phyloP scores from a whole-genome alignment of 2,113 vertebrate genomes.

The Amazona guildingii region DNA sequence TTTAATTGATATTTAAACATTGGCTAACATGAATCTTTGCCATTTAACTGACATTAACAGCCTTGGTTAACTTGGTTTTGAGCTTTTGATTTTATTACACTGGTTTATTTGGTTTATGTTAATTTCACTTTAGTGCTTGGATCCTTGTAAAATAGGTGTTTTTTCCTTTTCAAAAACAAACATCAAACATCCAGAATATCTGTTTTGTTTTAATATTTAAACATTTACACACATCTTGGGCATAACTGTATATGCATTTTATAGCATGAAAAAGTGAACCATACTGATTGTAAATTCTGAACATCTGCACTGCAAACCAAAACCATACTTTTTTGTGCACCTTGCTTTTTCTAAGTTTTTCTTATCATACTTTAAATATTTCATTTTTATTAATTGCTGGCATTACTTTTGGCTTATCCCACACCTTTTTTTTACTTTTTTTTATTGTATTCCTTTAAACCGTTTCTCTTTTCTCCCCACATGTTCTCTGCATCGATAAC shows the following conservation, averaged over 20 bases:
- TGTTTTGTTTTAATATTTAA: conserved; percentile 70
- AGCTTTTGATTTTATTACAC: conserved; percentile 61
- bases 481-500: neutral
- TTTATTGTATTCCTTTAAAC: neutral
- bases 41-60: conserved; percentile 62
- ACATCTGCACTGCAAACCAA: conserved; percentile 50
- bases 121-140: conserved; percentile 58
- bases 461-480: neutral
- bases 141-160: conserved; percentile 32
- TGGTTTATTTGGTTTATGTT: conserved; percentile 67
- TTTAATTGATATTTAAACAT: conserved; percentile 67
- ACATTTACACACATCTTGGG: conserved; percentile 46
- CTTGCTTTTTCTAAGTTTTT: conserved; percentile 41
- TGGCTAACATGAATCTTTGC: conserved; percentile 50
- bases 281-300: conserved; percentile 67
- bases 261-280: conserved; percentile 50
- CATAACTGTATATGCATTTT: conserved; percentile 62
- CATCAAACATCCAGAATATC: conserved; percentile 37
- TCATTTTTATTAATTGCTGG: neutral
- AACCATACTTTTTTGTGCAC: conserved; percentile 30
- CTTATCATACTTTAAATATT: neutral
- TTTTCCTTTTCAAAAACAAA: conserved; percentile 39
- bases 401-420: neutral
- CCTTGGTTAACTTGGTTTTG: conserved; percentile 58
- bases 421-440: neutral